Evolutionary conservation across 2,113 vertebrate genomes (phyloP), one percentile per base, ranked within the genome.

Genomic region (Corythornis vintsioides): DNA sequence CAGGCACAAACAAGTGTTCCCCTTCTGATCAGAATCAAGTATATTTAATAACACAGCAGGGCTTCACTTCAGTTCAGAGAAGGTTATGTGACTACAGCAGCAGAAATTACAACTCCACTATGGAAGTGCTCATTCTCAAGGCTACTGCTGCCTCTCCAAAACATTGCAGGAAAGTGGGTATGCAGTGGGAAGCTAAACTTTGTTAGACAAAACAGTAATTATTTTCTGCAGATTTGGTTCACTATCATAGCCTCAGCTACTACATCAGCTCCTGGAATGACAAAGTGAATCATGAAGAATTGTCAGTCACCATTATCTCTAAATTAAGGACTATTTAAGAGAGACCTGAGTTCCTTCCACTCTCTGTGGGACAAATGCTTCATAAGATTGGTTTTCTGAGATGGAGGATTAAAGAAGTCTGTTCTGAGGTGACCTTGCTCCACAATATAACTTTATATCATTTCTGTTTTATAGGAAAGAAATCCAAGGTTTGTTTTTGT

Each of bases 51-150:
- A 10, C 8, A 5, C 2, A 81, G 7, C 28, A 56, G 28, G 12
- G 7, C 6, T 52, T 56, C 73, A 15, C 11, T 78, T 73, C 28
- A 11, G 76, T 77, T 81, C 56, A 70, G 56, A 45, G 42, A 2
- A 52, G 0, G 1, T 55, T 50, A 50, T 6, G 4, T 20, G 16
- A 42, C 21, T 31, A 21, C 0, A 74, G 21, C 70, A 70, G 43
- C 2, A 83, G 24, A 81, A 91, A 74, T 25, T 59, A 70, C 1
- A 0, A 42, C 21, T 83, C 17, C 11, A 3, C 29, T 77, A 8
- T 31, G 26, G n/a, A 86, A 73, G 4, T 3, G 2, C 8, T 83
- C 26, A 35, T 47, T 56, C 53, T 78, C 28, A 75, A 75, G 43
- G 81, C 21, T 83, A 33, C 26, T 33, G 31, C 9, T 42, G 11